A percentile compares a stretch with the other conserved stretches of the same genome.
phyloP scores from a whole-genome alignment of 92 coral and sea anemone species.

The Montipora capitata region DNA sequence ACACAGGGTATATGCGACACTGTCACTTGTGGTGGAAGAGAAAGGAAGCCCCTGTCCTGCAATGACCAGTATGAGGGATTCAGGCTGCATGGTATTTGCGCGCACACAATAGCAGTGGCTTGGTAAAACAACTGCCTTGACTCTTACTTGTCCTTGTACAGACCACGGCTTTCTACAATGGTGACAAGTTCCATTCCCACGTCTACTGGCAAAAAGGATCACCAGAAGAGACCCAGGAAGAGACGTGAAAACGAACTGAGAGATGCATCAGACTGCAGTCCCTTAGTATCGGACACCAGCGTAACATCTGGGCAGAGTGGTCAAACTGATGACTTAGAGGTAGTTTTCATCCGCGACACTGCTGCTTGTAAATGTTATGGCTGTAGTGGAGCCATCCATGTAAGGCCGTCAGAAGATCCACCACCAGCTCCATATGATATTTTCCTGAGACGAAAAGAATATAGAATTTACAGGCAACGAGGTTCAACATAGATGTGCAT shows the following conservation, averaged over 20 bases:
- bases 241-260: slow-evolving; percentile 1
- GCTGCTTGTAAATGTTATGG: slow-evolving; percentile 40
- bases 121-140: not conserved
- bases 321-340: not conserved
- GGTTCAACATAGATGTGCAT: slow-evolving; percentile 15
- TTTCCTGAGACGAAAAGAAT: slow-evolving; percentile 6
- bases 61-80: slow-evolving; percentile 8
- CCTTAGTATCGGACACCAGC: not conserved
- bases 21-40: not conserved
- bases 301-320: not conserved
- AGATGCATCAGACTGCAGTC: not conserved
- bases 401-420: slow-evolving; percentile 22
- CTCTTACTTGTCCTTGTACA: slow-evolving; percentile 7
- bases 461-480: not conserved
- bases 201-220: slow-evolving; percentile 14
- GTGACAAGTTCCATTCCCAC: not conserved
- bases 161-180: not conserved
- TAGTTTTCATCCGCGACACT: slow-evolving; percentile 35
- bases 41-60: slow-evolving; percentile 10
- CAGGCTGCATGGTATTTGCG: not conserved
- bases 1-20: slow-evolving; percentile 15
- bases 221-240: slow-evolving; percentile 22
- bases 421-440: slow-evolving; percentile 27
- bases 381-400: slow-evolving; percentile 7
- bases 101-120: slow-evolving; percentile 9